Evolutionary conservation across 37 sponge, comb jelly and placozoan species (phyloP), one percentile per base, ranked within the genome.

Genomic region (Chondrilla cf. caribensis): DNA sequence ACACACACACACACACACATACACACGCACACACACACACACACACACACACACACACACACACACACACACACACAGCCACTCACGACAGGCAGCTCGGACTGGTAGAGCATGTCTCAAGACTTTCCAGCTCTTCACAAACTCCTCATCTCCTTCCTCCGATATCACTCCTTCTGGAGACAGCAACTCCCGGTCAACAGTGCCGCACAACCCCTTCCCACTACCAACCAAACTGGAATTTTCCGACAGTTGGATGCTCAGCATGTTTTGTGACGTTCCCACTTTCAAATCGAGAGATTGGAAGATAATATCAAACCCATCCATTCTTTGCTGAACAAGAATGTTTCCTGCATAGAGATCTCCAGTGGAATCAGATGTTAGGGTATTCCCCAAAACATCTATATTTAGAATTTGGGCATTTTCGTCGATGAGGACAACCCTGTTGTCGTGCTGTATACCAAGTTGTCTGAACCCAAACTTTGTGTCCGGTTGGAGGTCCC

Each of bases 61-160:
- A 47, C 51, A 47, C 51, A 47, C 51, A 47, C 51, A 47, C 9
- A 70, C 5, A n/a, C n/a, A n/a, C 42, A 37, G 7, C 1, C 43
- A 73, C 76, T 73, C 76, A 73, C 76, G 41, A 15, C 76, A 73
- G 7, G 17, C 76, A 25, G 76, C 21, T 2, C 76, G 29, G 2
- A 38, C 24, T 37, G 76, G 76, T 22, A 73, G 76, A 39, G 76
- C 31, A 19, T 21, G 21, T n/a, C 25, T 39, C 44, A 73, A 38
- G 24, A 39, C 76, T 73, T 40, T 38, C 76, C 76, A 73, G 6
- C 76, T 73, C 11, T 25, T 73, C 22, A 73, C 44, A 73, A 73
- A 73, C 42, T 73, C 76, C 24, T 42, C 44, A 40, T 73, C 41
- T 73, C 38, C 7, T 40, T n/a, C 41, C 15, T 39, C 44, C 21